These are phyloP conservation scores for Tinea semifulvella DNA, from an alignment of 2,888 invertebrate genomes.

Conservation along the genomic window DNA sequence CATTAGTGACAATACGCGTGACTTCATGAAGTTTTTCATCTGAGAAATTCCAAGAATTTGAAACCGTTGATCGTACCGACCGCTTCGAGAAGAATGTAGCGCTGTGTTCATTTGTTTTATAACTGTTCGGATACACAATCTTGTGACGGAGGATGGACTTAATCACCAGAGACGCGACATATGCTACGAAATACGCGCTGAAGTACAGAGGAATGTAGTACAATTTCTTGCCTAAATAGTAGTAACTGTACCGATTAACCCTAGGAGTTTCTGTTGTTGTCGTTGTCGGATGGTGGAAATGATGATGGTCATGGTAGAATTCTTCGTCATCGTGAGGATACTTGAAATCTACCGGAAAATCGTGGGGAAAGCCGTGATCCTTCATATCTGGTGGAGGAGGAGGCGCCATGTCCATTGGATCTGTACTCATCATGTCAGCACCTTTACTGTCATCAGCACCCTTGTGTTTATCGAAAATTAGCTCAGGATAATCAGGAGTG, in stretches of 20 bases:
- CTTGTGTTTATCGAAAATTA: slow-evolving; percentile 41
- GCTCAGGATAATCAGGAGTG: slow-evolving; percentile 38
- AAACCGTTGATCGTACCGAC: slow-evolving; percentile 40
- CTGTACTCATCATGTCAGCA: slow-evolving; percentile 23
- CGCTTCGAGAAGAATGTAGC: slow-evolving; percentile 51
- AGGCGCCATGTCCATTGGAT: slow-evolving; percentile 42
- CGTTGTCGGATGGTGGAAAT: slow-evolving; percentile 41
- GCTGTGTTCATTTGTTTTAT: slow-evolving; percentile 47
- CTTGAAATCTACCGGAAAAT: slow-evolving; percentile 53
- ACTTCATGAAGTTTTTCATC: slow-evolving; percentile 58
- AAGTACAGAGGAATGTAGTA: slow-evolving; percentile 81
- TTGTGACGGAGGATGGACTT: slow-evolving; percentile 79
- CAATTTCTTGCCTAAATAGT: slow-evolving; percentile 76
- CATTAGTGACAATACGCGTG: slow-evolving; percentile 51
- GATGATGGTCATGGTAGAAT: slow-evolving; percentile 37
- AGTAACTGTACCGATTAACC: slow-evolving; percentile 75
- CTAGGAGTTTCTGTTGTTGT: slow-evolving; percentile 64
- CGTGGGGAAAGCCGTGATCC: slow-evolving; percentile 50
- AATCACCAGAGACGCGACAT: slow-evolving; percentile 75
- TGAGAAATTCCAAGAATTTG: slow-evolving; percentile 50
- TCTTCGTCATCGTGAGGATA: slow-evolving; percentile 52
- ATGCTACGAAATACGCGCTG: slow-evolving; percentile 75
- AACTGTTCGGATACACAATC: slow-evolving; percentile 70
- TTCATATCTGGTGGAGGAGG: slow-evolving; percentile 37
- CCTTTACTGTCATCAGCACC: slow-evolving; percentile 23